These are phyloP conservation scores for Zingel zingel DNA, from an alignment of 2,113 vertebrate genomes.

Conservation along the genomic window DNA sequence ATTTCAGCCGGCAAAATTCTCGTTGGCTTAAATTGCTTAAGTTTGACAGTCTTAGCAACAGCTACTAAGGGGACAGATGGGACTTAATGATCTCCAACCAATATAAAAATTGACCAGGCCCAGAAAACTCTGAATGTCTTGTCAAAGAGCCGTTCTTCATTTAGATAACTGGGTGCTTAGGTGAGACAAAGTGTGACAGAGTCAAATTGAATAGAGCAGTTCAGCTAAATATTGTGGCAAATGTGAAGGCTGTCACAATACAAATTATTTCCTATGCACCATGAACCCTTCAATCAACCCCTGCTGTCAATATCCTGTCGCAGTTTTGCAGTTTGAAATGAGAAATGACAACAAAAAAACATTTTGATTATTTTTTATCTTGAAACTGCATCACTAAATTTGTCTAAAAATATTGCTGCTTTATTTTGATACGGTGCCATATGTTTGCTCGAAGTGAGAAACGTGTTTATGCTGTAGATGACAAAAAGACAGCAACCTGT, in stretches of 20 bases:
- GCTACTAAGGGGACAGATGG: no score
- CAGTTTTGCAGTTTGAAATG: background rate
- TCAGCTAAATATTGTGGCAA: background rate
- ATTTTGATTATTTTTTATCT: background rate
- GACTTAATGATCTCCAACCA: background rate
- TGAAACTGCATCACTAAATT: background rate
- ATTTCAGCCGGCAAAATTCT: no score
- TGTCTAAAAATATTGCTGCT: background rate
- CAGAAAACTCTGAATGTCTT: background rate
- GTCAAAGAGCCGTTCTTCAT: background rate
- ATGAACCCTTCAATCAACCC: background rate
- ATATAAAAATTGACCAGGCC: background rate
- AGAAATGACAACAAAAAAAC: background rate
- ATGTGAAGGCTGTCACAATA: slow-evolving; percentile 4
- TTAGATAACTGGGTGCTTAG: background rate
- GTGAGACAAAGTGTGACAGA: background rate
- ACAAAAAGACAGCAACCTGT: background rate
- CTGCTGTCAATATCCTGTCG: background rate
- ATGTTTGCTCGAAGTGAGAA: slow-evolving; percentile 5
- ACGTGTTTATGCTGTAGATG: background rate
- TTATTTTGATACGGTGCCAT: background rate
- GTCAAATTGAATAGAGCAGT: background rate
- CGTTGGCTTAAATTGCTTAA: no score
- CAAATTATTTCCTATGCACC: background rate
- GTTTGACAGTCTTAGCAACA: no score